Percentiles rank a stretch among this genome's conserved stretches.
Conservation (phyloP, 2,888 invertebrate species). For the Druceiella hillmani region DNA sequence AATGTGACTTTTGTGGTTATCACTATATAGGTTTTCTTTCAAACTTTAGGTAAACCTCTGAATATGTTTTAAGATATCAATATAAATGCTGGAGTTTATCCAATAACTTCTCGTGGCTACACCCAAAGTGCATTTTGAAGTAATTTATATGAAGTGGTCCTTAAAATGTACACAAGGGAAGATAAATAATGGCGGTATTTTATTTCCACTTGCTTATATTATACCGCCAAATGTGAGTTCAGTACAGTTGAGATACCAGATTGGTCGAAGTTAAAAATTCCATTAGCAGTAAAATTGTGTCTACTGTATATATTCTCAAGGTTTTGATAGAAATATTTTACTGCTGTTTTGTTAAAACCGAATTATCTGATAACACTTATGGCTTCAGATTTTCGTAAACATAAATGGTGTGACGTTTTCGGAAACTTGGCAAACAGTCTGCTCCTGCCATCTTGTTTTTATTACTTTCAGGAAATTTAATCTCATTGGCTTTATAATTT, state of each 20-base stretch:
- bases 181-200: slow-evolving; percentile 29
- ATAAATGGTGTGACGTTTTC: too few species aligned
- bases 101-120: slow-evolving; percentile 20
- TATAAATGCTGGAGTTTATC: slow-evolving; percentile 20
- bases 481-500: too few species aligned
- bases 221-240: slow-evolving; percentile 29
- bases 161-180: slow-evolving; percentile 25
- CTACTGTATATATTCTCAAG: slow-evolving; percentile 4
- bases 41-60: slow-evolving; percentile 15
- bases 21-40: slow-evolving; percentile 19
- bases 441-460: too few species aligned
- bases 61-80: slow-evolving; percentile 5
- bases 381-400: too few species aligned
- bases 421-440: too few species aligned
- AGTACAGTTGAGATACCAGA: slow-evolving; percentile 5
- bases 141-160: slow-evolving; percentile 22
- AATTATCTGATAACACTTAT: slow-evolving; percentile 6
- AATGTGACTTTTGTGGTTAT: slow-evolving; percentile 18
- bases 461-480: too few species aligned
- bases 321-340: slow-evolving; percentile 4
- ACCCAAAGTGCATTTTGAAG: slow-evolving; percentile 20
- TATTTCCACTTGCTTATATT: slow-evolving; percentile 26
- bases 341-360: slow-evolving; percentile 8
- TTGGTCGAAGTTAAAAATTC: slow-evolving; percentile 6
- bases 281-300: slow-evolving; percentile 5